Percentiles rank a stretch among this genome's conserved stretches.
Conservation (phyloP, 2,113 vertebrate genomes). For the Ovis canadensis region DNA sequence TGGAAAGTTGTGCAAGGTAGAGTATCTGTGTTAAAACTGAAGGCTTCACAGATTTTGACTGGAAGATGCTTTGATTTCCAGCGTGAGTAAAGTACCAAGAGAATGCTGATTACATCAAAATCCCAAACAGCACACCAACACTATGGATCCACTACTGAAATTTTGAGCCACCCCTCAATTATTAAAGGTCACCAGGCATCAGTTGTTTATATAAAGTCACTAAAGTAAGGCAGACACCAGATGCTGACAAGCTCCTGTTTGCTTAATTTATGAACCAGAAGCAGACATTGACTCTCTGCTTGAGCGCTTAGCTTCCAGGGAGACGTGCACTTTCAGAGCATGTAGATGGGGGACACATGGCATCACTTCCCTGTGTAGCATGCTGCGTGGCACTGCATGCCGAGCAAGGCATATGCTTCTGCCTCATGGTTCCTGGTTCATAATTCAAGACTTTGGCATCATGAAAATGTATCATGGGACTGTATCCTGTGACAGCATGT, state of each 20-base stretch:
- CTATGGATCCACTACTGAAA: constrained; percentile 33
- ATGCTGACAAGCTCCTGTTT: constrained; percentile 60
- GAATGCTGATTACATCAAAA: neutral
- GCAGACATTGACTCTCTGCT: constrained; percentile 47
- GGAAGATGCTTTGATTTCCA: neutral
- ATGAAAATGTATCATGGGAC: neutral
- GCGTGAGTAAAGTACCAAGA: neutral
- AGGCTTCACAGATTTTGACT: neutral
- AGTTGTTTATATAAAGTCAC: constrained; percentile 56
- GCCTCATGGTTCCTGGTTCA: neutral
- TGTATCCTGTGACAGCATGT: neutral
- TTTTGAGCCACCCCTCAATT: constrained; percentile 19
- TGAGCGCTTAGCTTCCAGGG: neutral
- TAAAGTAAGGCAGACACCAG: constrained; percentile 51
- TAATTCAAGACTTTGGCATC: neutral
- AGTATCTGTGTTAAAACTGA: neutral
- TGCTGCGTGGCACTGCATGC: constrained; percentile 20
- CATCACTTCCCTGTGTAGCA: constrained; percentile 46
- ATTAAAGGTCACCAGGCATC: constrained; percentile 66
- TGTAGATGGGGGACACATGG: neutral
- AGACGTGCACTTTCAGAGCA: neutral
- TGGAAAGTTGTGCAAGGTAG: neutral
- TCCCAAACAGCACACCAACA: neutral
- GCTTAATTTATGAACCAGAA: constrained; percentile 66
- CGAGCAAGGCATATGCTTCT: constrained; percentile 34